These are phyloP conservation scores for Salarias fasciatus DNA, from an alignment of 2,797 vertebrate genomes.

Conservation along the genomic window DNA sequence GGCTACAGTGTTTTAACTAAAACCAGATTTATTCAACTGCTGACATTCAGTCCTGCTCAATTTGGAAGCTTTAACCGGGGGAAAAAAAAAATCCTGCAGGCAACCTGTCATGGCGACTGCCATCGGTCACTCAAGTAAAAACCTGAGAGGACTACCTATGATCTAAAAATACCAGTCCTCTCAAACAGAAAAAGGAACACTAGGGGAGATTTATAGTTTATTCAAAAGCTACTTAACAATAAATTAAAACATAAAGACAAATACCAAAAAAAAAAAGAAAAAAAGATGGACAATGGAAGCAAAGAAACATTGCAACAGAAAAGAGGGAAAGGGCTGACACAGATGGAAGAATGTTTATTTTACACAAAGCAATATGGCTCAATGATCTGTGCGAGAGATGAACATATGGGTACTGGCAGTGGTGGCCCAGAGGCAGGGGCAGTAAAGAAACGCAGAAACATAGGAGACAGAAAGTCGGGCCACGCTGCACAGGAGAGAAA, in stretches of 20 bases:
- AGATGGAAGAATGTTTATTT: constrained; percentile 92
- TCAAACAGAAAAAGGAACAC: constrained; percentile 61
- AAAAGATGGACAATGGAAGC: constrained; percentile 56
- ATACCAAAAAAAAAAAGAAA: constrained; percentile 44
- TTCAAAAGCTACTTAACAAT: constrained; percentile 81
- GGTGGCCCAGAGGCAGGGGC: constrained; percentile 67
- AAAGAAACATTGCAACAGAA: constrained; percentile 71
- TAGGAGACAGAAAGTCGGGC: constrained; percentile 78
- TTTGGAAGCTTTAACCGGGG: neutral
- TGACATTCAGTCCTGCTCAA: neutral
- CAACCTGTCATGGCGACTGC: neutral
- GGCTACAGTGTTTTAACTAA: too few species aligned
- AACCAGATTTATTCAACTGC: too few species aligned
- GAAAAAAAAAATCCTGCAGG: constrained; percentile 1
- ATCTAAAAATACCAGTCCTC: constrained; percentile 13
- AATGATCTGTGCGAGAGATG: constrained; percentile 85
- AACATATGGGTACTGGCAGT: constrained; percentile 67
- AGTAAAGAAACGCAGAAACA: constrained; percentile 73
- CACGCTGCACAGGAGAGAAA: constrained; percentile 82
- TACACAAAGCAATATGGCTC: constrained; percentile 84
- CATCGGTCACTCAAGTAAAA: neutral
- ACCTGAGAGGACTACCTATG: neutral
- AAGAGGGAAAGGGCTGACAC: constrained; percentile 65
- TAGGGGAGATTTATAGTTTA: constrained; percentile 78
- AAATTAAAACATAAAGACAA: constrained; percentile 73